A percentile compares a stretch with the other conserved stretches of the same genome.
Conservation (phyloP, 2,888 invertebrate genomes). For the Hirtodrosophila trivittata region DNA sequence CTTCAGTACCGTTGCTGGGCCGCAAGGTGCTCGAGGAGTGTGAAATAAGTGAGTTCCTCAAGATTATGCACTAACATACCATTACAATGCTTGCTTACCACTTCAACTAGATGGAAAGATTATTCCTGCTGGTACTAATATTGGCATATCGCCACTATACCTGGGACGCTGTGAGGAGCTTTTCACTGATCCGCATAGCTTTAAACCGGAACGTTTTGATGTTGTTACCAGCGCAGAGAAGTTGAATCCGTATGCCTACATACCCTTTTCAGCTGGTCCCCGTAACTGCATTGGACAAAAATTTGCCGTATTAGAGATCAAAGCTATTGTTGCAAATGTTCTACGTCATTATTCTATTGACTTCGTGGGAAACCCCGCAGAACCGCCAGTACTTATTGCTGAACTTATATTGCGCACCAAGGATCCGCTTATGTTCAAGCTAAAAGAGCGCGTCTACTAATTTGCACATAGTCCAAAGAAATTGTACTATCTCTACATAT, state of each 20-base stretch:
- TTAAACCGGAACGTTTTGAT: constrained; percentile 83
- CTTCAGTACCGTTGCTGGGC: constrained; percentile 82
- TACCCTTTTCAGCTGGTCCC: constrained; percentile 83
- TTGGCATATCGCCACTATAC: constrained; percentile 80
- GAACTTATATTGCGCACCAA: constrained; percentile 82
- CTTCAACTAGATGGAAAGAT: constrained; percentile 81
- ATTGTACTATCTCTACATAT: too few relatives aligned
- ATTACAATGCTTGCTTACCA: neutral
- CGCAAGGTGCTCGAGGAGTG: constrained; percentile 80
- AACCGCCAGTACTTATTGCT: constrained; percentile 77
- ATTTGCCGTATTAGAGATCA: constrained; percentile 83
- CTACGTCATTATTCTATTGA: constrained; percentile 80
- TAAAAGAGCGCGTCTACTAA: constrained; percentile 75
- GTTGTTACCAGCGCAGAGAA: constrained; percentile 76
- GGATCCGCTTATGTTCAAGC: constrained; percentile 81
- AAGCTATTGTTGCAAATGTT: constrained; percentile 81
- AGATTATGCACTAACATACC: neutral
- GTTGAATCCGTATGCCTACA: constrained; percentile 82
- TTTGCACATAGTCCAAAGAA: neutral
- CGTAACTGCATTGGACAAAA: constrained; percentile 84
- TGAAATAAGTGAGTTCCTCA: constrained; percentile 79
- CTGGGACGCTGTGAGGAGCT: constrained; percentile 78
- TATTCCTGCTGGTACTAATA: constrained; percentile 82
- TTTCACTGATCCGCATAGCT: constrained; percentile 77
- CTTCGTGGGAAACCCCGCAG: constrained; percentile 62